A percentile compares a stretch with the other conserved stretches of the same genome.
phyloP scores from a whole-genome alignment of 2,797 vertebrate genomes.

The Scleropages formosus region DNA sequence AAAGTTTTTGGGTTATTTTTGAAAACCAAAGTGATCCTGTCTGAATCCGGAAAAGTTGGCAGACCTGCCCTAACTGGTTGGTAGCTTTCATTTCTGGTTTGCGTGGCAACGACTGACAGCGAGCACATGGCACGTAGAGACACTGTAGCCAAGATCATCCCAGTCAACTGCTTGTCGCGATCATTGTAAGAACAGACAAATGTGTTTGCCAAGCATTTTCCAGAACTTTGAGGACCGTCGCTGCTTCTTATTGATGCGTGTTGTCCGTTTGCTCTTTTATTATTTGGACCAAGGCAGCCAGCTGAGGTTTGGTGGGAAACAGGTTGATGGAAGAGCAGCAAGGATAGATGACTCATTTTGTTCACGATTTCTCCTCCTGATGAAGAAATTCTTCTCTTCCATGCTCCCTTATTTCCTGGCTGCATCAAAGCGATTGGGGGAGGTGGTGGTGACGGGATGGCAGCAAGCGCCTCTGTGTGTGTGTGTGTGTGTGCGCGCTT shows the following conservation, averaged over 20 bases:
- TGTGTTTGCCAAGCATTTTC: neutral
- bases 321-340: conserved; percentile 16
- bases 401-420: neutral
- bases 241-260: neutral
- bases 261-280: neutral
- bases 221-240: neutral
- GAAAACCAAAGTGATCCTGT: no score
- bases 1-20: no score
- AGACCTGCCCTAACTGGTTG: no score
- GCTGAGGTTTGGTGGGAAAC: neutral
- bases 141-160: neutral
- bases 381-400: conserved; percentile 1
- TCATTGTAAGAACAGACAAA: neutral
- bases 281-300: neutral
- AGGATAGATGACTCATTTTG: conserved; percentile 1
- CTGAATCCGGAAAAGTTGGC: no score
- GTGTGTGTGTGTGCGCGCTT: neutral
- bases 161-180: neutral
- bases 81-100: neutral
- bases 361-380: neutral
- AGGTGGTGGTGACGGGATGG: neutral
- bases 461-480: neutral
- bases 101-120: neutral
- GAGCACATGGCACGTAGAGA: neutral
- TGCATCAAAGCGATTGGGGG: neutral